Evolutionary conservation across 2,888 invertebrate genomes (phyloP), one percentile per base, ranked within the genome.

Genomic region (Oconnorella tubifera): DNA sequence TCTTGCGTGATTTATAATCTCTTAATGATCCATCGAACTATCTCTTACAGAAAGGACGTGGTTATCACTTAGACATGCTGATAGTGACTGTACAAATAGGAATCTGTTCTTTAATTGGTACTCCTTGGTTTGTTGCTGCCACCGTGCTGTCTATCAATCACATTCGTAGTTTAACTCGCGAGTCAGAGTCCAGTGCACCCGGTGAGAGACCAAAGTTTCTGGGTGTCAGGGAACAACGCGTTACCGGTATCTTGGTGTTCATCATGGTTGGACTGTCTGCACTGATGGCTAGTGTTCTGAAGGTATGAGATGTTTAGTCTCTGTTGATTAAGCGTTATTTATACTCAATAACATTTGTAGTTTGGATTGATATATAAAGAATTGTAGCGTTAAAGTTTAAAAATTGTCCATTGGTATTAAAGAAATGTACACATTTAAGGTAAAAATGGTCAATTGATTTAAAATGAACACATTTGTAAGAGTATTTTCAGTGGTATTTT

Each of bases 101-200:
- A 61, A 92, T 94, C 60, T 93, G 95, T 51, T 51, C 53, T 6
- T 6, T 51, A 6, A 51, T 51, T 25, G 97, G 97, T 2, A 84
- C 98, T 50, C 97, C 97, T 0, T 83, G 84, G 78, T 84, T 84
- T 71, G 84, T 98, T 32, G 98, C 98, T 23, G 97, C 97, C 1
- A 98, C 98, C 0, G 98, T 98, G 1, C 85, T 98, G 50, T 96
- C 97, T 70, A 94, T 99, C 74, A 97, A 96, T 78, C 98, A 98
- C 80, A 95, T 98, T 2, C 95, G 96, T 83, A 94, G 95, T 0
- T 84, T 98, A 73, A 95, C 94, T 84, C 85, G 92, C 72, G 96
- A 97, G 83, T 95, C 95, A 0, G 95, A 97, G 83, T 92, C 92
- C 80, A 91, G 95, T 19, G 98, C 97, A 1, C 98, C 98, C 0